These are phyloP conservation scores for Caenorhabditis japonica DNA, from an alignment of 2,888 invertebrate species.

Conservation along the genomic window DNA sequence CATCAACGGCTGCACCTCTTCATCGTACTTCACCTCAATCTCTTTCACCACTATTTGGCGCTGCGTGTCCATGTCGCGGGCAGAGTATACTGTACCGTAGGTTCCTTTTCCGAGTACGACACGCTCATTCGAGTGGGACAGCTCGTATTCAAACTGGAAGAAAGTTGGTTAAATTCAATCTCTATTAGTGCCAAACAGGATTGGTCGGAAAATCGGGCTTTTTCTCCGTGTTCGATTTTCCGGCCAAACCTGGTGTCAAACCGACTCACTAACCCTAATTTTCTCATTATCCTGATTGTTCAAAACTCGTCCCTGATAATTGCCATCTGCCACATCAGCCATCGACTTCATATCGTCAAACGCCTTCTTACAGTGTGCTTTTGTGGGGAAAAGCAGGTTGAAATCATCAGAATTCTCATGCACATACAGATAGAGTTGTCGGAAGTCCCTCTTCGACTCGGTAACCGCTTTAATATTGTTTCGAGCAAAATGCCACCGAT, in stretches of 20 bases:
- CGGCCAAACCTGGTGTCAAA: no score
- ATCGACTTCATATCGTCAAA: conserved; percentile 62
- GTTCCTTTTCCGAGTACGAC: conserved; percentile 84
- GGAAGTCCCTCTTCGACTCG: conserved; percentile 92
- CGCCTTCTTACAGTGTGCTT: conserved; percentile 81
- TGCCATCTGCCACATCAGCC: conserved; percentile 66
- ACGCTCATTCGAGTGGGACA: conserved; percentile 86
- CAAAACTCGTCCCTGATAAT: conserved; percentile 66
- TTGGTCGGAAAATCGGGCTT: no score
- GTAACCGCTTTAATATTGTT: conserved; percentile 88
- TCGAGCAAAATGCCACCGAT: conserved; percentile 91
- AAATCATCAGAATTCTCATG: conserved; percentile 98
- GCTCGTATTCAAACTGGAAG: conserved; percentile 88
- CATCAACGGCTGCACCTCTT: conserved; percentile 90
- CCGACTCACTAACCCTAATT: conserved; percentile 51
- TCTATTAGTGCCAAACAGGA: no score
- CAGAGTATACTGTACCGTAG: conserved; percentile 84
- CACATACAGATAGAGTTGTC: conserved; percentile 95
- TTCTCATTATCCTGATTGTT: conserved; percentile 66
- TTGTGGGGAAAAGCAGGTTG: conserved; percentile 96
- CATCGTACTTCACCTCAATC: conserved; percentile 94
- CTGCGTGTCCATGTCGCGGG: conserved; percentile 74
- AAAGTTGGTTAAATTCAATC: no score
- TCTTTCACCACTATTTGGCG: conserved; percentile 94
- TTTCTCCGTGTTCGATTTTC: no score